Conservation (phyloP, 2,113 vertebrate species). For the Silurus meridionalis region DNA sequence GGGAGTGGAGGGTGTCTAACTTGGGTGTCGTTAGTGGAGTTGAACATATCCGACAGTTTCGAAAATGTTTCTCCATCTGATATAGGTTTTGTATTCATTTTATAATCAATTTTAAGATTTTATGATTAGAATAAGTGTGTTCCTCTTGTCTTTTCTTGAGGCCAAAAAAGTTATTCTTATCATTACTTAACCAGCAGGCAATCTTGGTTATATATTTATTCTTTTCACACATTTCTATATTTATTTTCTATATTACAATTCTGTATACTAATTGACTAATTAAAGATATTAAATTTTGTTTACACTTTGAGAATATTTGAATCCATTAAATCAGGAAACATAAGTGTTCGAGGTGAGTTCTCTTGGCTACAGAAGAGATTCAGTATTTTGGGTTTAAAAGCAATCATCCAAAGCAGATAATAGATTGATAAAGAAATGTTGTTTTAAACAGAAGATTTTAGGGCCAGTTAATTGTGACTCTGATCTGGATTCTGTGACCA, state of each 20-base stretch:
- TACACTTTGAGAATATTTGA: background rate
- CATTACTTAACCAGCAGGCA: background rate
- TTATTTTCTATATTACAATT: background rate
- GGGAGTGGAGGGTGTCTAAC: background rate
- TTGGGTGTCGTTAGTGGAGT: slow-evolving; percentile 16
- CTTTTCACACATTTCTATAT: background rate
- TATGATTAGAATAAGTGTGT: background rate
- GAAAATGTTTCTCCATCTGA: background rate
- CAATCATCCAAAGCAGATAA: background rate
- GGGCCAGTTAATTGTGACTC: background rate
- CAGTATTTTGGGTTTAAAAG: background rate
- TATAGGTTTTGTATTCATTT: background rate
- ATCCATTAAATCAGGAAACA: background rate
- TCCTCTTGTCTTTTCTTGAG: background rate
- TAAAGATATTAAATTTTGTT: background rate
- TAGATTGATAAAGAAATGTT: background rate
- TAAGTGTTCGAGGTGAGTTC: background rate
- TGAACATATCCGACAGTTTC: background rate
- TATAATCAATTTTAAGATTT: background rate
- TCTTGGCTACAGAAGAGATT: background rate
- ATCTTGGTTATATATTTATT: background rate
- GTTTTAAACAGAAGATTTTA: background rate
- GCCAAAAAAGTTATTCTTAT: background rate
- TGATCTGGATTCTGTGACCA: background rate
- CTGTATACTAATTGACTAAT: background rate